Percentiles rank a stretch among this genome's conserved stretches.
phyloP scores from a whole-genome alignment of 1,140 invertebrate species.

The Heliconius eleuchia region DNA sequence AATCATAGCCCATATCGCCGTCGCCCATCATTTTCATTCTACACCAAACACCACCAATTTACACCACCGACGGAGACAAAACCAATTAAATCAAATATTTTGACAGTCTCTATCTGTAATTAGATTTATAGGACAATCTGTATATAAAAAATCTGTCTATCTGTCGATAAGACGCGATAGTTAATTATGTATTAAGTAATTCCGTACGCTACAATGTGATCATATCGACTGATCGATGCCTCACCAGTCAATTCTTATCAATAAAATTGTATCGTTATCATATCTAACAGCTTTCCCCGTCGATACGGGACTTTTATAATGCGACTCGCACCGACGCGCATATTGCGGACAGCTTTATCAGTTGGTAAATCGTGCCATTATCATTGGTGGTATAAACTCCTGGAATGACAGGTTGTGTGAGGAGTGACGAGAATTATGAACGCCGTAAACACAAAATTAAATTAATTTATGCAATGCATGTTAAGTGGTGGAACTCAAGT shows the following conservation, averaged over 20 bases:
- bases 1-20: slow-evolving; percentile 76
- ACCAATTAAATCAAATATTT: slow-evolving; percentile 25
- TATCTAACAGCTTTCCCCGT: slow-evolving; percentile 78
- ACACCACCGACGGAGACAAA: neutral
- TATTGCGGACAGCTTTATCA: slow-evolving; percentile 67
- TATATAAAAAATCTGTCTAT: slow-evolving; percentile 39
- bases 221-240: slow-evolving; percentile 76
- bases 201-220: slow-evolving; percentile 51
- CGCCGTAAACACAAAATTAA: too few relatives aligned
- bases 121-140: slow-evolving; percentile 34
- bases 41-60: slow-evolving; percentile 39
- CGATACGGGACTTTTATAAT: slow-evolving; percentile 76
- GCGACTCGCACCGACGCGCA: slow-evolving; percentile 50
- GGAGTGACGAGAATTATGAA: too few relatives aligned
- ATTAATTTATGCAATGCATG: too few relatives aligned
- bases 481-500: too few relatives aligned
- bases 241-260: slow-evolving; percentile 66
- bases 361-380: slow-evolving; percentile 48
- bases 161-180: slow-evolving; percentile 35
- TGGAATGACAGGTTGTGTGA: slow-evolving; percentile 53
- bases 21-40: slow-evolving; percentile 81
- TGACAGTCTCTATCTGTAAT: slow-evolving; percentile 22
- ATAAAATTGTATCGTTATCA: slow-evolving; percentile 78
- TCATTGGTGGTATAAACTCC: slow-evolving; percentile 52
- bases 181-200: slow-evolving; percentile 34